Percentiles rank a stretch among this genome's conserved stretches.
Conservation (phyloP, 2,113 vertebrate species). For the Tetraodon nigroviridis region DNA sequence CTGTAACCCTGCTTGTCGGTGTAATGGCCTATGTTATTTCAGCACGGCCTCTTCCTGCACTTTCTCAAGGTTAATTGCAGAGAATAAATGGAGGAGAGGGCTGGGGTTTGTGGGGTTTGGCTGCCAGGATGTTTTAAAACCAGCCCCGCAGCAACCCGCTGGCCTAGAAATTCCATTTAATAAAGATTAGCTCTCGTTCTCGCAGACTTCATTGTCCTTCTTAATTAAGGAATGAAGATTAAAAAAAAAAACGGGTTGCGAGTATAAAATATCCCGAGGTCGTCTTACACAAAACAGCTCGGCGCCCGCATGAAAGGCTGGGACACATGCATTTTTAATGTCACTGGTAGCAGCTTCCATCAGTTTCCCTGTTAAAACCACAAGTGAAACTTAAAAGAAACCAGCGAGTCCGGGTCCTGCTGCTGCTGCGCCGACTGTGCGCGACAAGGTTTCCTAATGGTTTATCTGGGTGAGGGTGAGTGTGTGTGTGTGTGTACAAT, state of each 20-base stretch:
- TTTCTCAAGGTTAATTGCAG: slow-evolving; percentile 64
- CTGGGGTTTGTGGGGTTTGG: slow-evolving; percentile 30
- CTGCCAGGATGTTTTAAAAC: slow-evolving; percentile 55
- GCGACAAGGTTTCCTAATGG: slow-evolving; percentile 7
- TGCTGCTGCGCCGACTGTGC: slow-evolving; percentile 23
- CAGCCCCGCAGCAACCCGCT: slow-evolving; percentile 59
- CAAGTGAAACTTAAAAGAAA: slow-evolving; percentile 33
- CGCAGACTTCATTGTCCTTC: slow-evolving; percentile 64
- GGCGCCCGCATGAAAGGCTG: slow-evolving; percentile 67
- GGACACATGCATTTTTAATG: slow-evolving; percentile 72
- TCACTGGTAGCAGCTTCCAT: slow-evolving; percentile 63
- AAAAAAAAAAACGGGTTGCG: slow-evolving; percentile 58
- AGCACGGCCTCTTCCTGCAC: slow-evolving; percentile 28
- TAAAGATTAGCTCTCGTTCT: slow-evolving; percentile 74
- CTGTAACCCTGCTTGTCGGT: slow-evolving; percentile 4
- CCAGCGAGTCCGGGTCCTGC: slow-evolving; percentile 42
- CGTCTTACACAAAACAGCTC: slow-evolving; percentile 55
- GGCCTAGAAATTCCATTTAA: slow-evolving; percentile 77
- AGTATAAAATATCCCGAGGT: slow-evolving; percentile 68
- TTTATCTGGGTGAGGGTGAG: not conserved
- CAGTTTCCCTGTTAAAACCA: slow-evolving; percentile 53
- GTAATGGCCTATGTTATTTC: slow-evolving; percentile 23
- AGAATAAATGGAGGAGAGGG: slow-evolving; percentile 52
- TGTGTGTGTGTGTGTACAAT: slow-evolving; percentile 1
- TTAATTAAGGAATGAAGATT: slow-evolving; percentile 75